phyloP scores from a whole-genome alignment of 2,888 invertebrate genomes.

The Latrodectus elegans region DNA sequence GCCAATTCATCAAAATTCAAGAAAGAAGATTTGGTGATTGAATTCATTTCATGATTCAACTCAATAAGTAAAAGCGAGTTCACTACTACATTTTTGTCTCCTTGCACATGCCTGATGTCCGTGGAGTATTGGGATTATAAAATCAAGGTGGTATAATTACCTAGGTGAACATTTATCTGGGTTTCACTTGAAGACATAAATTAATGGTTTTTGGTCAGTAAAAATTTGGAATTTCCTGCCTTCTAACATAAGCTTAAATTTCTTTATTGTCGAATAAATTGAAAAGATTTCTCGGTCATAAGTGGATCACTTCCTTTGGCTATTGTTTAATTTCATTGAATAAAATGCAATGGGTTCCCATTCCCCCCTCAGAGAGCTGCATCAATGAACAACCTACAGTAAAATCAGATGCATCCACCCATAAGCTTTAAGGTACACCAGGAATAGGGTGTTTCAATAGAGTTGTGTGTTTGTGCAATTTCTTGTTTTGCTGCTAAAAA shows the following conservation, averaged over 20 bases:
- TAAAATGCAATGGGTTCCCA: conserved; percentile 54
- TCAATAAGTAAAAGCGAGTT: too few relatives aligned
- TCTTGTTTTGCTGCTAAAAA: neutral
- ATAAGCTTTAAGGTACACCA: conserved; percentile 4
- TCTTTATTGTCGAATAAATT: conserved; percentile 70
- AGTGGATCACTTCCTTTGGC: conserved; percentile 1
- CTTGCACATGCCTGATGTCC: conserved; percentile 73
- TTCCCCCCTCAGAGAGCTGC: conserved; percentile 47
- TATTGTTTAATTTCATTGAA: conserved; percentile 21
- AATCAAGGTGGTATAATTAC: conserved; percentile 73
- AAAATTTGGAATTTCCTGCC: conserved; percentile 37
- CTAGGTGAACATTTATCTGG: conserved; percentile 71
- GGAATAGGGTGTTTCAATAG: neutral
- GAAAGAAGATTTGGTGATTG: too few relatives aligned
- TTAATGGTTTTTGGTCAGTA: conserved; percentile 70
- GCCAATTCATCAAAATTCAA: too few relatives aligned
- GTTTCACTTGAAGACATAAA: conserved; percentile 32
- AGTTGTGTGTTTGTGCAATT: neutral
- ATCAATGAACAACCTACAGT: conserved; percentile 72
- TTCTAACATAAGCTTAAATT: conserved; percentile 70
- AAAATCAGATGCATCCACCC: conserved; percentile 75
- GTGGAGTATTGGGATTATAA: conserved; percentile 74
- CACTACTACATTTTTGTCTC: conserved; percentile 13
- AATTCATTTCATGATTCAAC: too few relatives aligned
- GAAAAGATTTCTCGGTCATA: conserved; percentile 71